Evolutionary conservation across 2,113 vertebrate species (phyloP).

Genomic region (Ochotona princeps): DNA sequence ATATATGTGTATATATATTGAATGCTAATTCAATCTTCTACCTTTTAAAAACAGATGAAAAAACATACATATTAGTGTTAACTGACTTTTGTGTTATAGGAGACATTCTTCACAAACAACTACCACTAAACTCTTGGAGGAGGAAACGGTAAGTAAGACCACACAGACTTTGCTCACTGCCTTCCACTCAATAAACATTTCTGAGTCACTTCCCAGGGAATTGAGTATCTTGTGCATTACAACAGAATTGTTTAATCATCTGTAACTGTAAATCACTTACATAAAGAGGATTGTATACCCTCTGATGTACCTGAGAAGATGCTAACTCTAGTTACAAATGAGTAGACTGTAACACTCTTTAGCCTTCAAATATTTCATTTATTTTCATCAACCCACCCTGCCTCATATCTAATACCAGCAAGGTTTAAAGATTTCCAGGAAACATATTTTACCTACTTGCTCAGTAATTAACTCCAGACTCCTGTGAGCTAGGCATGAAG

Average conservation of each 20-base stretch:
- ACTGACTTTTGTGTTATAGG: neutral
- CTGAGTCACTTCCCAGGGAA: neutral
- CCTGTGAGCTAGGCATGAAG: neutral
- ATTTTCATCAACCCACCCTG: neutral
- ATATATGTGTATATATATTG: neutral
- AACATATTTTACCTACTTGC: neutral
- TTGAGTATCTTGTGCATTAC: neutral
- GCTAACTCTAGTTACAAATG: neutral
- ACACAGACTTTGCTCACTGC: neutral
- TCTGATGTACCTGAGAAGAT: neutral
- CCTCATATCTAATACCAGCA: neutral
- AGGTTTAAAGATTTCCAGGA: slow-evolving; percentile 32
- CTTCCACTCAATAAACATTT: neutral
- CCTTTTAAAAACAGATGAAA: too few relatives aligned
- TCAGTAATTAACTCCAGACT: neutral
- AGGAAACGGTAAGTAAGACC: neutral
- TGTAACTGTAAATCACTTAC: neutral
- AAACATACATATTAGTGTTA: neutral
- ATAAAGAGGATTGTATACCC: neutral
- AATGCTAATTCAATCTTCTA: too few relatives aligned
- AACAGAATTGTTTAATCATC: neutral
- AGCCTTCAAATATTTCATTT: neutral
- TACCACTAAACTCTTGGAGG: neutral
- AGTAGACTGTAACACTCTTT: neutral
- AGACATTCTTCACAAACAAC: neutral